Conservation (phyloP, 2,888 invertebrate species). For the Pediacus dermestoides region DNA sequence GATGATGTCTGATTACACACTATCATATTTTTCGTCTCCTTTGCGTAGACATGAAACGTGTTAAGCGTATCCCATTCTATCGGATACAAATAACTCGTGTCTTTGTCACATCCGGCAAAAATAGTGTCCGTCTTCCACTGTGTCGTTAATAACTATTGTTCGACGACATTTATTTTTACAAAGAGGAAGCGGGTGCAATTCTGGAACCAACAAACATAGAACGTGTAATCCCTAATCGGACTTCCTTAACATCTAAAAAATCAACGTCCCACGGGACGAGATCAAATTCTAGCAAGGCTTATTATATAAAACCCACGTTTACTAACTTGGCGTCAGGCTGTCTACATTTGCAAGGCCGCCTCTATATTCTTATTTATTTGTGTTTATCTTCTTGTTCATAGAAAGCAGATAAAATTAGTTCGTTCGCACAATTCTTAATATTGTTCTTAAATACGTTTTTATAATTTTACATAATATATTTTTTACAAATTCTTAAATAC, state of each 20-base stretch:
- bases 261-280: no score
- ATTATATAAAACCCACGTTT: slow-evolving; percentile 10
- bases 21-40: slow-evolving; percentile 50
- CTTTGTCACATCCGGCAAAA: slow-evolving; percentile 50
- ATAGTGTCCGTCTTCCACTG: slow-evolving; percentile 36
- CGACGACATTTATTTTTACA: slow-evolving; percentile 25
- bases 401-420: no score
- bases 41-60: slow-evolving; percentile 29
- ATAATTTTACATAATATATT: no score
- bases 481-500: no score
- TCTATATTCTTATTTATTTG: slow-evolving; percentile 22
- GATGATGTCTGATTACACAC: slow-evolving; percentile 51
- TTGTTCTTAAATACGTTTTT: no score
- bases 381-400: no score
- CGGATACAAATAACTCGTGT: slow-evolving; percentile 49
- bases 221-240: no score
- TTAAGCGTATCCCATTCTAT: slow-evolving; percentile 40
- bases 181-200: slow-evolving; percentile 34
- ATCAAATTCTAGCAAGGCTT: no score
- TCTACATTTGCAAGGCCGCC: slow-evolving; percentile 31
- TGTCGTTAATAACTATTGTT: slow-evolving; percentile 40
- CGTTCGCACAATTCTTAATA: no score
- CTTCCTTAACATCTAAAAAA: no score
- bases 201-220: no score
- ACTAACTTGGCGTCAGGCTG: slow-evolving; percentile 36